phyloP scores from a whole-genome alignment of 2,113 vertebrate genomes.

The Salvator merianae region DNA sequence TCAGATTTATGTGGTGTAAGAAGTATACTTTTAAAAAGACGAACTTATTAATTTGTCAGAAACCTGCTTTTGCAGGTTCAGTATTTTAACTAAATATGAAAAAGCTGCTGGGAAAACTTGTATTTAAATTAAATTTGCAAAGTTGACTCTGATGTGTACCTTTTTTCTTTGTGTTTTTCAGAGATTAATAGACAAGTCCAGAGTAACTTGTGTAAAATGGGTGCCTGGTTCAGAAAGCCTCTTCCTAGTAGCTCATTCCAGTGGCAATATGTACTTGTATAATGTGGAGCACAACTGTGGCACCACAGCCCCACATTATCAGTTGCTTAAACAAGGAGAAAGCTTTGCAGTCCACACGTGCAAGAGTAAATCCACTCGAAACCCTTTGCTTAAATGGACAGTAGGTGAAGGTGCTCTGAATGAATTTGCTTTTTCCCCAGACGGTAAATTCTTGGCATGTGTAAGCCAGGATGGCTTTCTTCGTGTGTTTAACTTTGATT shows the following conservation, averaged over 20 bases:
- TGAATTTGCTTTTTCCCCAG: slow-evolving; percentile 97
- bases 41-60: slow-evolving; percentile 1
- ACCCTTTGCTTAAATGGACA: slow-evolving; percentile 96
- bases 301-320: slow-evolving; percentile 95
- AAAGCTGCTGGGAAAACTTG: neutral
- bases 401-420: slow-evolving; percentile 97
- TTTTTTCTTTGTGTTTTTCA: slow-evolving; percentile 77
- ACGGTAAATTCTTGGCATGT: slow-evolving; percentile 95
- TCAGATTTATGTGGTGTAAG: slow-evolving; percentile 30
- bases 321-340: slow-evolving; percentile 97
- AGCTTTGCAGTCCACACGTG: slow-evolving; percentile 96
- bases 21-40: neutral
- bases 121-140: slow-evolving; percentile 26
- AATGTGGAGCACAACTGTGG: slow-evolving; percentile 98
- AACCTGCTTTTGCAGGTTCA: slow-evolving; percentile 18
- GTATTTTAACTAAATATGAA: neutral
- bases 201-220: slow-evolving; percentile 98
- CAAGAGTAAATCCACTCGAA: slow-evolving; percentile 98
- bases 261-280: slow-evolving; percentile 97
- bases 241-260: slow-evolving; percentile 97
- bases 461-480: slow-evolving; percentile 98
- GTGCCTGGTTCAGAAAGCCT: slow-evolving; percentile 98
- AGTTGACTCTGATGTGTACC: slow-evolving; percentile 67
- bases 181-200: slow-evolving; percentile 99
- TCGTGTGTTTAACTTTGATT: slow-evolving; percentile 95